Conservation (phyloP, 2,797 vertebrate species). For the Urocyon cinereoargenteus region DNA sequence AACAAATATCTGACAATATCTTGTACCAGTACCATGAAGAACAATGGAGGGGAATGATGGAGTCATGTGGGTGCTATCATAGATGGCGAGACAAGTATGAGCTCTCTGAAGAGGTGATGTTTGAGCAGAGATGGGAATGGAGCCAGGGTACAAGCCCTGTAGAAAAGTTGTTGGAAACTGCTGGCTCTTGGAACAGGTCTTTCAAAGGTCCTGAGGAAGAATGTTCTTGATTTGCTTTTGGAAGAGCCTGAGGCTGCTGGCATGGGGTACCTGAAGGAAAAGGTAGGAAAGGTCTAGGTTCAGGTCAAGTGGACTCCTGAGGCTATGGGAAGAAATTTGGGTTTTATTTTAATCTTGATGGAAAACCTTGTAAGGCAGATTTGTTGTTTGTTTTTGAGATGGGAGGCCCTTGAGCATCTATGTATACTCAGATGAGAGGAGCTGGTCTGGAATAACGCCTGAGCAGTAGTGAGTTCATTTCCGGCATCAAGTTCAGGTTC, state of each 20-base stretch:
- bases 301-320: not conserved
- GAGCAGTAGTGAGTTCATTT: not conserved
- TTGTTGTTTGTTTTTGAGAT: not conserved
- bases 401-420: not conserved
- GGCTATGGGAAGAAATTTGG: not conserved
- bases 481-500: not conserved
- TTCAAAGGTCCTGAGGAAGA: not conserved
- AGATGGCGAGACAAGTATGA: not conserved
- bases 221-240: not conserved
- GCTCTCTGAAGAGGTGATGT: not conserved
- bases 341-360: conserved; percentile 6
- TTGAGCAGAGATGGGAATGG: not conserved
- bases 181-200: not conserved
- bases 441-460: not conserved
- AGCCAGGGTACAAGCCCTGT: not conserved
- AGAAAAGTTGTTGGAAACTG: not conserved
- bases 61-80: not conserved
- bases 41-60: rapidly evolving
- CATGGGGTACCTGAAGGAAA: not conserved
- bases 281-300: not conserved
- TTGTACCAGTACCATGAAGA: not conserved
- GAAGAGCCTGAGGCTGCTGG: not conserved
- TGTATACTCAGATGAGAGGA: not conserved
- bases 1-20: not conserved
- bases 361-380: not conserved